A percentile compares a stretch with the other conserved stretches of the same genome.
Conservation (phyloP, 2,888 invertebrate genomes). For the Rhagophthalmus giganteus region DNA sequence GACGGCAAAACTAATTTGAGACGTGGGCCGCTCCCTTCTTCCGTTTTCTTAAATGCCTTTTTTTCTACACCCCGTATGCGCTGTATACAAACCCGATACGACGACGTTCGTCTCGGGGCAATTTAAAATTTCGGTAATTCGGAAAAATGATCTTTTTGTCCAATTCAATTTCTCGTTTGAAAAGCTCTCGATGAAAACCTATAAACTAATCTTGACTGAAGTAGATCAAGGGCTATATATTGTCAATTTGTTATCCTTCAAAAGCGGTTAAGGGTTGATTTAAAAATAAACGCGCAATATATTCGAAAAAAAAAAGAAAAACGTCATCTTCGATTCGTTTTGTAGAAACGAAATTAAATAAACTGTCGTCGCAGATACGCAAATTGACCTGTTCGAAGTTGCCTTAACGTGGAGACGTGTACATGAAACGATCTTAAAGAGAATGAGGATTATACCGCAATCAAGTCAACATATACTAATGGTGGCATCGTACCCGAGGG, state of each 20-base stretch:
- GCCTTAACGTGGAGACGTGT: neutral
- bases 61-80: no score
- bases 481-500: slow-evolving; percentile 28
- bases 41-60: no score
- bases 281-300: slow-evolving; percentile 10
- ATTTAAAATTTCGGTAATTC: no score
- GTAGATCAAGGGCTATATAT: slow-evolving; percentile 6
- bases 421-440: slow-evolving; percentile 10
- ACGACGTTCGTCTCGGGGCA: no score
- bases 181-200: slow-evolving; percentile 4
- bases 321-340: slow-evolving; percentile 3
- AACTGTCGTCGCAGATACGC: neutral
- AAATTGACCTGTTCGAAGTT: neutral
- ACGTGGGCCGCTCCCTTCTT: no score
- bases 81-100: no score
- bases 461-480: slow-evolving; percentile 28
- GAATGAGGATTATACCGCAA: slow-evolving; percentile 18
- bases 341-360: neutral
- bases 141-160: no score
- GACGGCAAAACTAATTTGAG: no score
- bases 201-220: slow-evolving; percentile 8
- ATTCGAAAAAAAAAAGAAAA: no score
- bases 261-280: slow-evolving; percentile 5
- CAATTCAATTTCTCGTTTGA: slow-evolving; percentile 12
- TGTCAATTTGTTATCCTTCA: slow-evolving; percentile 12